Evolutionary conservation across 1,140 invertebrate species (phyloP), one percentile per base, ranked within the genome.

Genomic region (Zaprionus ornatus): DNA sequence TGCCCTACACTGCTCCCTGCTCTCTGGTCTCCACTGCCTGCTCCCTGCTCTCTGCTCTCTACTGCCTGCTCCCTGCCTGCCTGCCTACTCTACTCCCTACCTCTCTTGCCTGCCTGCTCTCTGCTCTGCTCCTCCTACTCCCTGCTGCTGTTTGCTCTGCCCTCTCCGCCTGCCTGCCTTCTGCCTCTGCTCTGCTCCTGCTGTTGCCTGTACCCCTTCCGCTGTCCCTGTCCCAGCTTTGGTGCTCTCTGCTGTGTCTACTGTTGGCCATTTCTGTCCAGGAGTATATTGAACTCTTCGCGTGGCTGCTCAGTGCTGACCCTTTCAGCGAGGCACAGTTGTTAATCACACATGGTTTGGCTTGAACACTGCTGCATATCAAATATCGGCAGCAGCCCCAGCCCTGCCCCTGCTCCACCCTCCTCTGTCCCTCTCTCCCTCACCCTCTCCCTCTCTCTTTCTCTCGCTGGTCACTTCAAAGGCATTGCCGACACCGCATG

Each of bases 281-380:
- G 76, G 81, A 32, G 52, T 23, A 73, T 83, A 82, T 85, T 83
- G 80, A 80, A 72, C 69, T 70, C 45, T 70, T 52, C 45, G 67
- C 48, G 50, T 17, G n/a, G 37, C 21, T 10, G 32, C 32, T 13
- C 10, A 3, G 10, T 1, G 19, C 37, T 62, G 64, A 68, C 75
- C 81, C 82, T 65, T 77, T 69, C 52, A 45, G 40, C 6, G 68
- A 64, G 73, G 35, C 60, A 66, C 65, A 63, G 75, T 79, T 75
- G 73, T 86, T 86, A 86, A 86, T 88, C 85, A 87, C 84, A 87
- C 85, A 87, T 87, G 83, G 72, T 37, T 86, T 77, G 73, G 56
- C 56, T 35, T 45, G 50, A 52, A 55, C 45, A 25, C 23, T 32
- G 62, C 21, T 32, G 29, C 81, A 77, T 85, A 90, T 90, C 85